phyloP scores from a whole-genome alignment of 1,140 invertebrate species.

The Ostrea edulis region DNA sequence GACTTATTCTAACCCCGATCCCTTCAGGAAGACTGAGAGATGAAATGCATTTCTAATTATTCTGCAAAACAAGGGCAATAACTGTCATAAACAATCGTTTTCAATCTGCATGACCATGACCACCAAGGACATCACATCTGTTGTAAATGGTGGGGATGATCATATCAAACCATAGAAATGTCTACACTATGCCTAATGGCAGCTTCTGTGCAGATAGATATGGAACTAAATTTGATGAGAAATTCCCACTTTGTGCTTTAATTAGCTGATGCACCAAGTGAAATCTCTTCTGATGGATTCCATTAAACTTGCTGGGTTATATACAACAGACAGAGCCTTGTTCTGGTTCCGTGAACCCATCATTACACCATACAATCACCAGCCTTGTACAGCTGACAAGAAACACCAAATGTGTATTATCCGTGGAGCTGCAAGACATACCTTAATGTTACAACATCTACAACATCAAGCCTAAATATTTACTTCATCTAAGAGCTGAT shows the following conservation, averaged over 20 bases:
- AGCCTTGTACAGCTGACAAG: slow-evolving; percentile 22
- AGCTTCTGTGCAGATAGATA: background rate
- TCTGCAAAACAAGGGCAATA: too few relatives aligned
- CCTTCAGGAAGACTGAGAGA: too few relatives aligned
- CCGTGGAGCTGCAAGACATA: background rate
- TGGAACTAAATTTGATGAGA: background rate
- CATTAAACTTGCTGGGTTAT: background rate
- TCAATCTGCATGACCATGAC: too few relatives aligned
- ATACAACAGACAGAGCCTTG: background rate
- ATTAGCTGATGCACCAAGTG: background rate
- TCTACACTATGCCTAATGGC: background rate
- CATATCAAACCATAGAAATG: too few relatives aligned
- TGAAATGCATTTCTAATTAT: too few relatives aligned
- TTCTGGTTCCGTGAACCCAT: background rate
- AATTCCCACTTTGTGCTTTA: background rate
- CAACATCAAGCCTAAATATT: slow-evolving; percentile 11
- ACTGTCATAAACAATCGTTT: too few relatives aligned
- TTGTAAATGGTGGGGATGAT: too few relatives aligned
- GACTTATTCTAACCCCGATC: too few relatives aligned
- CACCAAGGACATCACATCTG: too few relatives aligned
- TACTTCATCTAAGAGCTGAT: slow-evolving; percentile 3
- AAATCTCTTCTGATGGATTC: background rate
- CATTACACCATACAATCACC: background rate
- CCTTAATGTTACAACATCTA: slow-evolving; percentile 21
- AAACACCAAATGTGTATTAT: slow-evolving; percentile 30